Evolutionary conservation across 2,797 vertebrate species (phyloP), one percentile per base, ranked within the genome.

Genomic region (Somateria mollissima): DNA sequence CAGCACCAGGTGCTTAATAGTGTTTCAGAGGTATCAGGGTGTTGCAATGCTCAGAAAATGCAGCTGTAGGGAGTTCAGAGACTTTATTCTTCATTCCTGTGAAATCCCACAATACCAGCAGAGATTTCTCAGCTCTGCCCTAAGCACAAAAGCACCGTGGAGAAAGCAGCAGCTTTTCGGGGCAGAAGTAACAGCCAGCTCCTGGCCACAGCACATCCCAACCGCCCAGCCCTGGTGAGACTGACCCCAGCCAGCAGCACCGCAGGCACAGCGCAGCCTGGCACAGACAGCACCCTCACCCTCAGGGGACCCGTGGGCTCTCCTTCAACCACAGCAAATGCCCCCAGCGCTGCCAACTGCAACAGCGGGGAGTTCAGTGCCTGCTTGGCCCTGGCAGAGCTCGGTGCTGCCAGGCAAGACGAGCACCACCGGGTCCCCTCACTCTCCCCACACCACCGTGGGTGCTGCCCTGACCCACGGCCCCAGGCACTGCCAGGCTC

Each of bases 1-100:
- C 78, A 56, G 75, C 84, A 90, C 77, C 94, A 95, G 92, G 94
- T 95, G 77, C 86, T 95, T 95, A 95, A 96, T 84, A 86, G 86
- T 2, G 3, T 90, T 95, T 76, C 74, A 62, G 92, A 89, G 85
- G 93, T 95, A 93, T 87, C 43, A 0, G 77, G 89, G 77, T 79
- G 71, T 81, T 94, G 53, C 90, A 89, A 72, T 25, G 34, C 90
- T 93, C 78, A 79, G 88, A 84, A 95, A 90, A 93, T 70, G 89
- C 90, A 93, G 81, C 92, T 93, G 81, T 72, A 89, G 92, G 86
- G 92, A 94, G 78, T 85, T 89, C 64, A 36, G 86, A 89, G 94
- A 74, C 92, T 94, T 94, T 81, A 90, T 92, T 84, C 77, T 87
- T 94, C 86, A 67, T 49, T 75, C 92, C 81, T 82, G 39, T 41